Percentiles rank a stretch among this genome's conserved stretches.
Evolutionary conservation across 2,797 vertebrate genomes (phyloP).

Genomic region (Phyllotis vaccarum): DNA sequence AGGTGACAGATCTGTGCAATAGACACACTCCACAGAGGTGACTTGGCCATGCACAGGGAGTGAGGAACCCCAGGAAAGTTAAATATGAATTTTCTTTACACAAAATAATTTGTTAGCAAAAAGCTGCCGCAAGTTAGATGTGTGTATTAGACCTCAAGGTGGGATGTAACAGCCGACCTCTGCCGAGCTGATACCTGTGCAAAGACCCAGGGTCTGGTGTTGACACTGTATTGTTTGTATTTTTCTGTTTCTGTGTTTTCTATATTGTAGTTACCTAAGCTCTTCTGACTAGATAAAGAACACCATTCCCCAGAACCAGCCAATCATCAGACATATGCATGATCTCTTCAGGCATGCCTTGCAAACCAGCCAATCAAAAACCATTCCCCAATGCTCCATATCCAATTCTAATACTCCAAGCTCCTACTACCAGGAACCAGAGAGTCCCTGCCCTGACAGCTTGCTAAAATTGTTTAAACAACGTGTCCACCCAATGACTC

Average conservation of each 20-base stretch:
- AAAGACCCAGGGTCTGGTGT: neutral
- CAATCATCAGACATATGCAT: neutral
- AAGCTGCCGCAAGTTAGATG: neutral
- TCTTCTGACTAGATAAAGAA: no score
- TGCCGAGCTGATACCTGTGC: no score
- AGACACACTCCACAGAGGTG: neutral
- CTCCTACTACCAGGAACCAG: neutral
- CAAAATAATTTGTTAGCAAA: neutral
- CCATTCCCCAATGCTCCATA: neutral
- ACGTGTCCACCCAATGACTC: neutral
- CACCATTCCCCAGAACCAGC: neutral
- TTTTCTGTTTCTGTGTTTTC: neutral
- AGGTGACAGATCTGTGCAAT: neutral
- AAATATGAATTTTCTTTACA: neutral
- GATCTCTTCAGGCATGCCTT: rapidly evolving
- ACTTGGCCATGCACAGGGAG: neutral
- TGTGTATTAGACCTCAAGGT: neutral
- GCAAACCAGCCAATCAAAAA: neutral
- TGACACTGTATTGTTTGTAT: rapidly evolving
- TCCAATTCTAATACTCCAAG: neutral
- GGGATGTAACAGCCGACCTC: rapidly evolving
- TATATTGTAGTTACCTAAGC: neutral
- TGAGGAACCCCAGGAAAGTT: neutral
- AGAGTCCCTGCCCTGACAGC: neutral
- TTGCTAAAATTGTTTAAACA: neutral